These are phyloP conservation scores for Oxytorus armatus DNA, from an alignment of 2,888 invertebrate genomes.

Conservation along the genomic window DNA sequence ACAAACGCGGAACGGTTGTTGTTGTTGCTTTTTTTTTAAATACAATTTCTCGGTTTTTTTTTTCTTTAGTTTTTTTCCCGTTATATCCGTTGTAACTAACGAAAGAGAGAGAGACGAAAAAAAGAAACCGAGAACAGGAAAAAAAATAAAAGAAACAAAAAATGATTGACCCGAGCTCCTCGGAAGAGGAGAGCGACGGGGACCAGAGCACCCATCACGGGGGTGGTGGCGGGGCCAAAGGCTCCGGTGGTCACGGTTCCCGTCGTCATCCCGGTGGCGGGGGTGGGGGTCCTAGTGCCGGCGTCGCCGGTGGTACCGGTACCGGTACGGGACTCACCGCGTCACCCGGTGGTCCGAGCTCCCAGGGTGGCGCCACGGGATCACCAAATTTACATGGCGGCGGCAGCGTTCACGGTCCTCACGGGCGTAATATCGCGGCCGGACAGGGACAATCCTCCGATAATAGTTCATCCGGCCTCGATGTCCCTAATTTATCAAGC, in stretches of 20 bases:
- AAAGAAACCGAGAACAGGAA: not conserved
- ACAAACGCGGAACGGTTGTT: too few species aligned
- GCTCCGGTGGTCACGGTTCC: slow-evolving; percentile 79
- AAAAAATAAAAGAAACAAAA: slow-evolving; percentile 37
- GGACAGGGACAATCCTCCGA: slow-evolving; percentile 73
- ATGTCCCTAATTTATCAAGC: slow-evolving; percentile 79
- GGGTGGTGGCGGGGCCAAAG: slow-evolving; percentile 79
- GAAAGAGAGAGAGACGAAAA: not conserved
- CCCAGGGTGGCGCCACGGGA: slow-evolving; percentile 75
- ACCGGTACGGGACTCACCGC: slow-evolving; percentile 83
- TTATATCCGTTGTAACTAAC: not conserved
- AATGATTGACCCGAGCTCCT: slow-evolving; percentile 98
- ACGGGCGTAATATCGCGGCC: slow-evolving; percentile 83
- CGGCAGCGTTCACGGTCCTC: slow-evolving; percentile 70
- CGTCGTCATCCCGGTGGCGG: slow-evolving; percentile 85
- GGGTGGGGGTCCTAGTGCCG: slow-evolving; percentile 75
- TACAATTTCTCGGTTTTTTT: not conserved
- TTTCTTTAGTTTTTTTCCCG: not conserved
- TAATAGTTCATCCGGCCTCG: slow-evolving; percentile 74
- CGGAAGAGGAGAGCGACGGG: slow-evolving; percentile 97
- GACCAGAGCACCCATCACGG: slow-evolving; percentile 89
- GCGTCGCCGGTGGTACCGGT: slow-evolving; percentile 68
- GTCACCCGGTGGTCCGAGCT: slow-evolving; percentile 75
- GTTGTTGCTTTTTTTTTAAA: not conserved
- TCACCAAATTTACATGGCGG: slow-evolving; percentile 73